These are phyloP conservation scores for Ammodytes marinus DNA, from an alignment of 2,113 vertebrate genomes.

Conservation along the genomic window DNA sequence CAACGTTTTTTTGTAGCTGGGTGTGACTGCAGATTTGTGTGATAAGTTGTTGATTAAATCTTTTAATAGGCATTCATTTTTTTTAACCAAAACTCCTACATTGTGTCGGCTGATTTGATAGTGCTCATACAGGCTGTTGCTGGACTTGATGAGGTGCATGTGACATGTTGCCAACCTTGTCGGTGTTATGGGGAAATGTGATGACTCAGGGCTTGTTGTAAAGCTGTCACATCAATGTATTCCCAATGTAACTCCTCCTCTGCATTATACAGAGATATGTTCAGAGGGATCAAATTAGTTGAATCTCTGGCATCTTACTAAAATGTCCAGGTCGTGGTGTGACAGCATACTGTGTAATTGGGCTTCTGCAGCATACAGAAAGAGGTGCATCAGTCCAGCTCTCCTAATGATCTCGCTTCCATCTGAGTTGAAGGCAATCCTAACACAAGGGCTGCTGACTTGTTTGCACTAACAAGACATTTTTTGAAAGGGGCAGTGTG, in stretches of 20 bases:
- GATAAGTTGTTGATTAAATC: too few species aligned
- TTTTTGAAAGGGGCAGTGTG: not conserved
- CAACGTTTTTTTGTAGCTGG: not conserved
- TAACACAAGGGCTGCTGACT: not conserved
- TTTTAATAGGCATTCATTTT: too few species aligned
- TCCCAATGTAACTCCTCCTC: not conserved
- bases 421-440: not conserved
- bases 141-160: constrained; percentile 32
- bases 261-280: constrained; percentile 4
- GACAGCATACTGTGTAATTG: constrained; percentile 21
- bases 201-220: constrained; percentile 63
- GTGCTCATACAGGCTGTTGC: not conserved
- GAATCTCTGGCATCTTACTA: constrained; percentile 30
- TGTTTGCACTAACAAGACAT: not conserved
- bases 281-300: constrained; percentile 43
- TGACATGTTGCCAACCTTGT: constrained; percentile 47
- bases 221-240: constrained; percentile 53
- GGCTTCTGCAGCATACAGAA: constrained; percentile 12
- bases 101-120: constrained; percentile 10
- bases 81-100: too few species aligned
- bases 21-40: not conserved
- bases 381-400: not conserved
- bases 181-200: constrained; percentile 40
- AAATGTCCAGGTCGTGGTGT: constrained; percentile 14
- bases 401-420: not conserved